Evolutionary conservation across 2,888 invertebrate genomes (phyloP).

Genomic region (Apodemia hepburni): DNA sequence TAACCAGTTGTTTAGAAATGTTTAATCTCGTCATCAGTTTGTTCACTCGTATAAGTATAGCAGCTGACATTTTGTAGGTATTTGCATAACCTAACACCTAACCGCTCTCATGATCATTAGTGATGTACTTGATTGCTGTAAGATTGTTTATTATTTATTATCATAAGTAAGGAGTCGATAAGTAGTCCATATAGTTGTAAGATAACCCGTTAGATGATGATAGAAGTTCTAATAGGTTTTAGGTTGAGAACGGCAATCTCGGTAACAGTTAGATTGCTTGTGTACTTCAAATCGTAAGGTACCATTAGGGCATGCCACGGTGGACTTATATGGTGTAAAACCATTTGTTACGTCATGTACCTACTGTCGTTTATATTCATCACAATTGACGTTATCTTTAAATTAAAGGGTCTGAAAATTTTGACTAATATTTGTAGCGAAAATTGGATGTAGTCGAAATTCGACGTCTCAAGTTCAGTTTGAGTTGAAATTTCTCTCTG

Average conservation of each 20-base stretch:
- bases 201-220: constrained; percentile 60
- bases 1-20: too few relatives aligned
- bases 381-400: not conserved
- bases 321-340: not conserved
- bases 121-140: constrained; percentile 11
- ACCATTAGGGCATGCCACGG: not conserved
- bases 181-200: constrained; percentile 35
- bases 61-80: too few relatives aligned
- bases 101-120: constrained; percentile 7
- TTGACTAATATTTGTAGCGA: too few relatives aligned
- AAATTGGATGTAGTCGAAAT: too few relatives aligned
- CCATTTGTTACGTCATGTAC: not conserved
- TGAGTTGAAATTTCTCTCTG: too few relatives aligned
- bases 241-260: constrained; percentile 49
- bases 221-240: constrained; percentile 57
- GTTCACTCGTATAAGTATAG: too few relatives aligned
- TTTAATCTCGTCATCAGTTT: too few relatives aligned
- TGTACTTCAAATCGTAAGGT: constrained; percentile 3
- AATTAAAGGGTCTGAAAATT: not conserved
- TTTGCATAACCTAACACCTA: not conserved
- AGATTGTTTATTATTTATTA: constrained; percentile 15
- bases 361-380: not conserved
- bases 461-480: too few relatives aligned
- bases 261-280: constrained; percentile 58
- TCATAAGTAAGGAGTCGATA: constrained; percentile 1